phyloP scores from a whole-genome alignment of 2,797 vertebrate genomes.

The Pseudochirops corinnae region DNA sequence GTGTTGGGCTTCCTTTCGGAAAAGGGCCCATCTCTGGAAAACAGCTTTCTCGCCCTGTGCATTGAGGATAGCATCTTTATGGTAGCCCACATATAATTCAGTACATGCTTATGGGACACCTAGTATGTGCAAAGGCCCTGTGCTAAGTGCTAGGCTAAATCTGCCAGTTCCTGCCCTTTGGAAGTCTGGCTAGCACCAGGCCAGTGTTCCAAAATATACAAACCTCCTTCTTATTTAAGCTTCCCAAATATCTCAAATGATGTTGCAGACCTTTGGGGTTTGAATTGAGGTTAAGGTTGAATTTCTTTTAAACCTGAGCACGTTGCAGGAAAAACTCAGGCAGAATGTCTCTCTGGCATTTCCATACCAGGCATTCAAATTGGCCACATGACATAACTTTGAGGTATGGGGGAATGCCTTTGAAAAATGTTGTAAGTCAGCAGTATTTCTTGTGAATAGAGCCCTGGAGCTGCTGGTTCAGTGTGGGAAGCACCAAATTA shows the following conservation, averaged over 20 bases:
- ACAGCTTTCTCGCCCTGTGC: not conserved
- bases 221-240: not conserved
- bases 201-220: not conserved
- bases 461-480: not conserved
- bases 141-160: not conserved
- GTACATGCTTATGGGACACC: not conserved
- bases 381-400: not conserved
- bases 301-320: not conserved
- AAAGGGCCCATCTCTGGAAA: not conserved
- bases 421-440: not conserved
- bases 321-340: not conserved
- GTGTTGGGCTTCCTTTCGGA: not conserved
- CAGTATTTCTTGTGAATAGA: not conserved
- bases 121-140: not conserved
- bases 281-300: slow-evolving; percentile 3
- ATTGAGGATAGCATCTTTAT: not conserved
- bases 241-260: slow-evolving; percentile 2
- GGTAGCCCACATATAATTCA: not conserved
- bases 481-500: not conserved
- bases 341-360: not conserved
- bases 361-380: not conserved
- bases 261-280: not conserved
- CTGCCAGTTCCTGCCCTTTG: not conserved
- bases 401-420: not conserved
- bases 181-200: not conserved